These are phyloP conservation scores for Protomyctophum bolini DNA, from an alignment of 2,113 vertebrate genomes.

Conservation along the genomic window DNA sequence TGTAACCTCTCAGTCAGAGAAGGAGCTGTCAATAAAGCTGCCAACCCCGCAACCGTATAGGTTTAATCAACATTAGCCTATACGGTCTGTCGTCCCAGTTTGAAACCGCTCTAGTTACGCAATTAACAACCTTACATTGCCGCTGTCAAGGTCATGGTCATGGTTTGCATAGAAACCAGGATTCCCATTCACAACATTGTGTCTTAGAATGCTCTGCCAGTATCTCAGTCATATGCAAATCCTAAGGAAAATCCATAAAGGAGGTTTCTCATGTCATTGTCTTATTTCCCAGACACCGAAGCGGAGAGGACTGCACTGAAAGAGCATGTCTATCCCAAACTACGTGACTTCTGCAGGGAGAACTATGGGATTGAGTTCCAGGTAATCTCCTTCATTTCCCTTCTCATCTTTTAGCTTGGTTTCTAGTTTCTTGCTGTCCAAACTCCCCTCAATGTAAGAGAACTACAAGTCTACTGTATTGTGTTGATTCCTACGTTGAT, in stretches of 20 bases:
- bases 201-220: no score
- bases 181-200: no score
- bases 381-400: conserved; percentile 75
- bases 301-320: conserved; percentile 93
- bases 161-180: no score
- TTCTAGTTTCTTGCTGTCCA: neutral
- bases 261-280: neutral
- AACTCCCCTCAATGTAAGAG: neutral
- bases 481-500: conserved; percentile 2
- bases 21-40: no score
- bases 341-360: conserved; percentile 99
- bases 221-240: no score
- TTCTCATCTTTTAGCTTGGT: neutral
- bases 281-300: conserved; percentile 85
- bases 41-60: no score
- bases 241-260: neutral
- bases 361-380: conserved; percentile 99
- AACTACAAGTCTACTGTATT: neutral
- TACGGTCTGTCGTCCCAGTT: no score
- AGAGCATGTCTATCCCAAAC: conserved; percentile 96
- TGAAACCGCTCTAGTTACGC: no score
- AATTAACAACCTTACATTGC: no score
- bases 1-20: no score
- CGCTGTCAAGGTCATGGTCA: no score
- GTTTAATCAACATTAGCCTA: no score